phyloP scores from a whole-genome alignment of 2,113 vertebrate genomes.

The Herpailurus yagouaroundi region DNA sequence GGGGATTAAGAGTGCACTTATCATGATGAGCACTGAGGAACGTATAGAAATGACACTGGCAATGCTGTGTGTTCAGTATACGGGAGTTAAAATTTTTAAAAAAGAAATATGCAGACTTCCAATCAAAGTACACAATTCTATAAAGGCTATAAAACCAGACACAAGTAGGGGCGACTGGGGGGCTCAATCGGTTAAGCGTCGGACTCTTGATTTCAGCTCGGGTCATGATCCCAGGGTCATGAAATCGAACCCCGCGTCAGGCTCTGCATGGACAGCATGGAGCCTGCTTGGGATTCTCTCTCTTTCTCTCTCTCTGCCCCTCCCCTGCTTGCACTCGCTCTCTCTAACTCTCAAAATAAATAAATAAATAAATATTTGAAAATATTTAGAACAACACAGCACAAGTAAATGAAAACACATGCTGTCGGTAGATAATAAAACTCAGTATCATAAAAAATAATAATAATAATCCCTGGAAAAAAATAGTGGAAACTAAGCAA shows the following conservation, averaged over 20 bases:
- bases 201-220: too few relatives aligned
- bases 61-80: background rate
- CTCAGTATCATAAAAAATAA: background rate
- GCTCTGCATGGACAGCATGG: too few relatives aligned
- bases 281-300: too few relatives aligned
- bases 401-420: background rate
- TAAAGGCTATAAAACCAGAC: background rate
- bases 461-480: background rate
- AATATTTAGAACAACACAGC: background rate
- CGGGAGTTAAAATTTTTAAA: background rate
- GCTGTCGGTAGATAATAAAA: background rate
- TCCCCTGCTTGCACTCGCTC: too few relatives aligned
- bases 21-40: background rate
- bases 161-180: background rate
- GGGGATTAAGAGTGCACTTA: background rate
- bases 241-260: too few relatives aligned
- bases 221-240: too few relatives aligned
- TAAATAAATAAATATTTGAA: too few relatives aligned
- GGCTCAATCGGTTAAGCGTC: too few relatives aligned
- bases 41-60: background rate
- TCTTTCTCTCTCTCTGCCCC: too few relatives aligned
- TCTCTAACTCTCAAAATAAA: too few relatives aligned
- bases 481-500: background rate
- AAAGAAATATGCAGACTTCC: background rate
- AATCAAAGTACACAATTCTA: background rate